These are phyloP conservation scores for Taxidea taxus DNA, from an alignment of 2,113 vertebrate genomes.

Conservation along the genomic window DNA sequence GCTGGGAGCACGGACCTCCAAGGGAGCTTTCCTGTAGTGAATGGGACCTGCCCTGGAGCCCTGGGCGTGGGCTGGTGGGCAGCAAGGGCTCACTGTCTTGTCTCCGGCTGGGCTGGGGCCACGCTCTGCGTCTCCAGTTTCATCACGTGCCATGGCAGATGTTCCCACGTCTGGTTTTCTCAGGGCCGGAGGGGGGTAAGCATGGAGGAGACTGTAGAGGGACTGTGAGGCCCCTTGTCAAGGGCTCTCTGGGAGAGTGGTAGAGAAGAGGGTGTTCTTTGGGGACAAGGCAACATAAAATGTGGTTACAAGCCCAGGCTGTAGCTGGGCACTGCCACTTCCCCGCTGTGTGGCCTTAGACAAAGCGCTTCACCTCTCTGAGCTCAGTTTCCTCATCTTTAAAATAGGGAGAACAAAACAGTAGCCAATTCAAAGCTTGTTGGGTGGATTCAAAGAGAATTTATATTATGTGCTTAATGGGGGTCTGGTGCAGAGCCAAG, in stretches of 20 bases:
- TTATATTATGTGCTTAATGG: too few relatives aligned
- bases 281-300: background rate
- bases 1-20: background rate
- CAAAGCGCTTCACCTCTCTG: background rate
- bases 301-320: background rate
- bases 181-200: background rate
- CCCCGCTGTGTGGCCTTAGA: background rate
- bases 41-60: background rate
- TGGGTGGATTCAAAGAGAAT: background rate
- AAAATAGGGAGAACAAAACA: background rate
- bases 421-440: background rate
- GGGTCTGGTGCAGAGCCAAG: background rate
- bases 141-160: background rate
- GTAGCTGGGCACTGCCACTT: background rate
- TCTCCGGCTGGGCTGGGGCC: background rate
- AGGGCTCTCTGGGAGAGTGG: background rate
- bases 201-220: background rate
- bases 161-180: background rate
- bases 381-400: background rate
- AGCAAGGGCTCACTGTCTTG: accelerated
- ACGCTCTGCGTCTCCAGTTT: accelerated
- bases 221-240: background rate
- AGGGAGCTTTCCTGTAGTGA: background rate
- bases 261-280: background rate
- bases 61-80: accelerated